A percentile compares a stretch with the other conserved stretches of the same genome.
Evolutionary conservation across 2,888 invertebrate genomes (phyloP).

Genomic region (Nephrotoma appendiculata): DNA sequence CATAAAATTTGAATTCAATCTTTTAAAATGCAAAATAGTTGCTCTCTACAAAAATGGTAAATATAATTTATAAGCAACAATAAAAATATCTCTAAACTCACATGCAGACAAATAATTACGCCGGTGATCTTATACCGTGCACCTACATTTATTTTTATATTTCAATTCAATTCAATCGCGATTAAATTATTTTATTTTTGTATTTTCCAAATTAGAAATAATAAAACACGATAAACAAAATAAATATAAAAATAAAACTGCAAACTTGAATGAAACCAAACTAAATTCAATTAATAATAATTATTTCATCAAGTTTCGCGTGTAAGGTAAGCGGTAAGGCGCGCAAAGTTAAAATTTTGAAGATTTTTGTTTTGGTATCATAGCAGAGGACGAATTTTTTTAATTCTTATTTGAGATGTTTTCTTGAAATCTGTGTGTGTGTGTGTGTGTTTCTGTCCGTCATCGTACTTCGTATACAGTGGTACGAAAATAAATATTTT

Average conservation of each 20-base stretch:
- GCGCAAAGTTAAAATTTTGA: not conserved
- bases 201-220: not conserved
- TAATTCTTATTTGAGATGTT: not conserved
- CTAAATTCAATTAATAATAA: not conserved
- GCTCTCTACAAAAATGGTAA: not conserved
- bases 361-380: too few species aligned
- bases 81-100: not conserved
- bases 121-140: not conserved
- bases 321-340: not conserved
- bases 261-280: not conserved
- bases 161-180: not conserved
- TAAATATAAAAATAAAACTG: not conserved
- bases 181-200: not conserved
- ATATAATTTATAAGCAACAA: not conserved
- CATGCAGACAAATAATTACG: not conserved
- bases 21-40: not conserved
- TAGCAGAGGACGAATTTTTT: not conserved
- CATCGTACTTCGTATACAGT: not conserved
- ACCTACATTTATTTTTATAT: not conserved
- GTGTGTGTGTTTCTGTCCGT: not conserved
- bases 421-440: not conserved
- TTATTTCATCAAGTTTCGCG: not conserved
- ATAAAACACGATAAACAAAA: not conserved
- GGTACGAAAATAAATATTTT: not conserved
- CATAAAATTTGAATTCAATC: not conserved